These are phyloP conservation scores for Cepaea nemoralis DNA, from an alignment of 1,140 invertebrate species.

Conservation along the genomic window DNA sequence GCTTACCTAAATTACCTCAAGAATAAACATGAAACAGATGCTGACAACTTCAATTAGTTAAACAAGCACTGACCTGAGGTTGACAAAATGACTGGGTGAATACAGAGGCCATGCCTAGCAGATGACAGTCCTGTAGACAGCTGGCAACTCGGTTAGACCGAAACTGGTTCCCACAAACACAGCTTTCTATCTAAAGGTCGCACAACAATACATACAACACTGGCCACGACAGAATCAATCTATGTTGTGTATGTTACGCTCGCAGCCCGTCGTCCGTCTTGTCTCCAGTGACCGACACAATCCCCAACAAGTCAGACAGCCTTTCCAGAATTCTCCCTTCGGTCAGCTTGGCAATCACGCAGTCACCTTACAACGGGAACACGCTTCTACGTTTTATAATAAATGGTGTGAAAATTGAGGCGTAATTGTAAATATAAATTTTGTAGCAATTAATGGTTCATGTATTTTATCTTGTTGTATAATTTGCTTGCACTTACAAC, in stretches of 20 bases:
- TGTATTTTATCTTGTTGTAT: no score
- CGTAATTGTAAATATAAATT: no score
- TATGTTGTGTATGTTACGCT: not conserved
- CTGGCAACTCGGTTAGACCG: not conserved
- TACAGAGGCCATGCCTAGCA: conserved; percentile 43
- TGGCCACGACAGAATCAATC: not conserved
- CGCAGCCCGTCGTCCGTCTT: not conserved
- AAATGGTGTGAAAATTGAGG: no score
- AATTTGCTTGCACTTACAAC: no score
- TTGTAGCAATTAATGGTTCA: no score
- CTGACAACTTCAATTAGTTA: no score
- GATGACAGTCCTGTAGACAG: not conserved
- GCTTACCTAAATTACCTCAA: no score
- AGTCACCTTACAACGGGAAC: no score
- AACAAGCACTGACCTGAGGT: conserved; percentile 39
- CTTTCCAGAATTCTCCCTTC: not conserved
- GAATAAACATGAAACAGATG: no score
- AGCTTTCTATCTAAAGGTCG: not conserved
- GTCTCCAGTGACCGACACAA: not conserved
- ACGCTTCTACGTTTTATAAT: no score
- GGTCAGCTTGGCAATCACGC: no score
- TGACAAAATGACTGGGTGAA: conserved; percentile 42
- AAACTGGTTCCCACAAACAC: not conserved
- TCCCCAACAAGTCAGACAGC: not conserved
- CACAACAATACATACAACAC: conserved; percentile 6